phyloP scores from a whole-genome alignment of 2,113 vertebrate species.

The Istiophorus platypterus region DNA sequence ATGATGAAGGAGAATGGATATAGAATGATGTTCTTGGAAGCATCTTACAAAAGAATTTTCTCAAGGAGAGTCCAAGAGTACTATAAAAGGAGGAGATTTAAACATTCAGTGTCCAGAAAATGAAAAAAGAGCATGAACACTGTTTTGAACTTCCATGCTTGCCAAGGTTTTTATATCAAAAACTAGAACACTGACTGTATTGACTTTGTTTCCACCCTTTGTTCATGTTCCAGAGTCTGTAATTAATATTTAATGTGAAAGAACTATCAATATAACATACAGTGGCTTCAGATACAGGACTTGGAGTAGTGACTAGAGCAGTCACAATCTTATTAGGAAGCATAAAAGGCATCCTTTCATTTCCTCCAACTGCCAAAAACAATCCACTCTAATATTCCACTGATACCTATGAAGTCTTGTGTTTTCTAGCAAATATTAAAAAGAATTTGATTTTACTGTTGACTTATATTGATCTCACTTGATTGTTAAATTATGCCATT shows the following conservation, averaged over 20 bases:
- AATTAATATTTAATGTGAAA: constrained; percentile 65
- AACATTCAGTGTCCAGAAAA: background rate
- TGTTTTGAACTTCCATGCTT: constrained; percentile 21
- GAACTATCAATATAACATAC: constrained; percentile 50
- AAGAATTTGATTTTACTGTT: background rate
- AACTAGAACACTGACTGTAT: constrained; percentile 35
- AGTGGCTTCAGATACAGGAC: constrained; percentile 27
- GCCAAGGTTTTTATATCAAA: constrained; percentile 17
- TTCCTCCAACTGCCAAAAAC: constrained; percentile 19
- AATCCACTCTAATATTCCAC: background rate
- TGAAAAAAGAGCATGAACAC: background rate
- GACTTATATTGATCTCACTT: constrained; percentile 8
- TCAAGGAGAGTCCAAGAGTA: background rate
- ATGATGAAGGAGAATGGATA: background rate
- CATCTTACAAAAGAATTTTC: constrained; percentile 7
- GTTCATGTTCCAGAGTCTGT: constrained; percentile 61
- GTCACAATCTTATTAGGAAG: constrained; percentile 35
- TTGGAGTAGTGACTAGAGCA: constrained; percentile 32
- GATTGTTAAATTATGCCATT: background rate
- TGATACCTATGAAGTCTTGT: background rate
- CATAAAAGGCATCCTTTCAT: constrained; percentile 34
- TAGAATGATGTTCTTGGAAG: background rate
- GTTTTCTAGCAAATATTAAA: constrained; percentile 6
- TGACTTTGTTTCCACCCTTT: constrained; percentile 44
- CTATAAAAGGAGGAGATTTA: constrained; percentile 16